Conservation (phyloP, 2,113 vertebrate species). For the Pomatostomus ruficeps region DNA sequence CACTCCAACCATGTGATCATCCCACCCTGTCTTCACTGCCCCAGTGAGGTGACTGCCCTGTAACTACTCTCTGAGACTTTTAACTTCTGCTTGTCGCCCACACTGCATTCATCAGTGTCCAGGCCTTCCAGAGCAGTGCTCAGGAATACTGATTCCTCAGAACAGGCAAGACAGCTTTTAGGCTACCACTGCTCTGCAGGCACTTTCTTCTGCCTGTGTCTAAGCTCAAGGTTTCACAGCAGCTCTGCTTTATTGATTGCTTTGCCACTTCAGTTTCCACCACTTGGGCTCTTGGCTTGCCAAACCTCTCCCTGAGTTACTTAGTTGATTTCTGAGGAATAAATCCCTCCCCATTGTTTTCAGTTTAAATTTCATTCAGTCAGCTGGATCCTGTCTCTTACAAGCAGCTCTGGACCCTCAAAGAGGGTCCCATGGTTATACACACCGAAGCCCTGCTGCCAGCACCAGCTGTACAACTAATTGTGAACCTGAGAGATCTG, state of each 20-base stretch:
- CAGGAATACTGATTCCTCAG: not conserved
- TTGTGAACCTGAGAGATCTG: not conserved
- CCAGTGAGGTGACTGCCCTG: not conserved
- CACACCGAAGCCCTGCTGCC: not conserved
- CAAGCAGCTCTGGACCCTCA: not conserved
- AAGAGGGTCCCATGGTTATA: too few relatives aligned
- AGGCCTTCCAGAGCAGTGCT: not conserved
- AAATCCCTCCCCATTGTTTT: not conserved
- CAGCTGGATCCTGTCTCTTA: not conserved
- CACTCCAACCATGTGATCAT: not conserved
- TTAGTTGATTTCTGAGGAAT: not conserved
- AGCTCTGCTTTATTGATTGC: not conserved
- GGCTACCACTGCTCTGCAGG: not conserved
- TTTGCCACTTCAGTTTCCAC: not conserved
- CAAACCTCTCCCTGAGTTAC: not conserved
- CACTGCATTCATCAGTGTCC: fast-evolving
- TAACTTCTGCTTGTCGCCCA: not conserved
- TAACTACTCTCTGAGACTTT: not conserved
- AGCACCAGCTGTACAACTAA: not conserved
- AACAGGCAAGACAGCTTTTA: not conserved
- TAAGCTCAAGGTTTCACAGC: not conserved
- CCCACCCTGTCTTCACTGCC: not conserved
- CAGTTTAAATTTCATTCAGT: not conserved
- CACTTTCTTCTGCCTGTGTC: not conserved
- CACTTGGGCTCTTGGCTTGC: not conserved